Conservation (phyloP, 1,140 invertebrate species). For the Drosophila tropicalis region DNA sequence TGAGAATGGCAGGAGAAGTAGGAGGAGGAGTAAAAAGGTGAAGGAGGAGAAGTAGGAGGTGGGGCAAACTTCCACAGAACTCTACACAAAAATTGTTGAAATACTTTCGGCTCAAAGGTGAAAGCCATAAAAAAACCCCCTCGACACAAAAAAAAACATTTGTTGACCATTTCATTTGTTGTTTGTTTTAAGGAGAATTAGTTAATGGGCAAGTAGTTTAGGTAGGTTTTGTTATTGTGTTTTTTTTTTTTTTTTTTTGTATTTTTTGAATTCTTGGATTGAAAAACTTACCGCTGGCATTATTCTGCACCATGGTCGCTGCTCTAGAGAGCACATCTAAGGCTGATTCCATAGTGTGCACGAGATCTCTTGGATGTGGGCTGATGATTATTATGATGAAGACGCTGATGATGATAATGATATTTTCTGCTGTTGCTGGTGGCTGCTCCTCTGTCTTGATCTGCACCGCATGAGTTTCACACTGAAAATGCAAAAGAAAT, state of each 20-base stretch:
- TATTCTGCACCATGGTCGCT: slow-evolving; percentile 94
- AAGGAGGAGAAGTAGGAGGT: not conserved
- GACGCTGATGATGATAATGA: not conserved
- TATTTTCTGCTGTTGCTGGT: slow-evolving; percentile 26
- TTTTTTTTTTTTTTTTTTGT: not conserved
- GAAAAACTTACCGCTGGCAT: slow-evolving; percentile 83
- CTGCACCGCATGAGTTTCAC: slow-evolving; percentile 76
- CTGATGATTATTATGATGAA: slow-evolving; percentile 28
- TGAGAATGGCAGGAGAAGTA: not conserved
- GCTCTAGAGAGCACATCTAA: slow-evolving; percentile 94
- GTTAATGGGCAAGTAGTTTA: slow-evolving; percentile 53
- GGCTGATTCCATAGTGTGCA: slow-evolving; percentile 88
- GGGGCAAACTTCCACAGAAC: slow-evolving; percentile 19
- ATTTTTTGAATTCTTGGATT: not conserved
- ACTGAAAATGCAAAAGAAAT: slow-evolving; percentile 72
- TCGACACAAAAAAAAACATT: slow-evolving; percentile 32
- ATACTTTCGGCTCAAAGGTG: slow-evolving; percentile 60
- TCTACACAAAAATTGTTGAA: slow-evolving; percentile 39
- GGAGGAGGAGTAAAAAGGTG: not conserved
- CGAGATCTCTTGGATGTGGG: slow-evolving; percentile 34
- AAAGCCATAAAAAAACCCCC: slow-evolving; percentile 58
- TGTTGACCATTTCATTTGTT: slow-evolving; percentile 24
- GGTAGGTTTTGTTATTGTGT: no score
- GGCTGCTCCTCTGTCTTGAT: slow-evolving; percentile 53
- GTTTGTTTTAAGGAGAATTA: slow-evolving; percentile 62